Evolutionary conservation across 1,140 invertebrate species (phyloP).

Genomic region (Drosophila albomicans): DNA sequence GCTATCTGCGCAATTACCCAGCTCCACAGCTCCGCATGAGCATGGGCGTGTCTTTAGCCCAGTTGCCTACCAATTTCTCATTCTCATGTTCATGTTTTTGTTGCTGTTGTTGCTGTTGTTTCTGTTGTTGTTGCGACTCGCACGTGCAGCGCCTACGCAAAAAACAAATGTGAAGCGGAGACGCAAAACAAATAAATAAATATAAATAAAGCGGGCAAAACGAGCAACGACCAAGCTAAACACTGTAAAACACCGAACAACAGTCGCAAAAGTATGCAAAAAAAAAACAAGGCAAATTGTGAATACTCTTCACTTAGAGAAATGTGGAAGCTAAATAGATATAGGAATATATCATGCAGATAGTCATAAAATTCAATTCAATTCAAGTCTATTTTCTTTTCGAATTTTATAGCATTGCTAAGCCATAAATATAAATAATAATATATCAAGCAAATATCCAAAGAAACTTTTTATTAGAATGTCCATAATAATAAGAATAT

Average conservation of each 20-base stretch:
- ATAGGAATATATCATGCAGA: too few relatives aligned
- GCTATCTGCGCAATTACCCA: constrained; percentile 55
- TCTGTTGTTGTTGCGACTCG: constrained; percentile 41
- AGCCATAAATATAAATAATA: too few relatives aligned
- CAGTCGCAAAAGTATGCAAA: not conserved
- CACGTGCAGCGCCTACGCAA: constrained; percentile 76
- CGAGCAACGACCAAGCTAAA: not conserved
- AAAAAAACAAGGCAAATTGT: constrained; percentile 5
- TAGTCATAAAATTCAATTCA: too few relatives aligned
- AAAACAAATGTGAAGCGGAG: constrained; percentile 21
- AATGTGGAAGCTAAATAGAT: too few relatives aligned
- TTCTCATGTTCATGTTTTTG: constrained; percentile 16
- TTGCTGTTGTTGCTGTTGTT: constrained; percentile 2
- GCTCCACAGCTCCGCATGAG: not conserved
- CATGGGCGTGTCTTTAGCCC: constrained; percentile 25
- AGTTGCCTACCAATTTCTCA: constrained; percentile 13
- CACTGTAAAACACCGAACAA: constrained; percentile 7
- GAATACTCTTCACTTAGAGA: not conserved
- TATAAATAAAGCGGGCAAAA: constrained; percentile 14
- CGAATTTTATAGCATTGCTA: too few relatives aligned
- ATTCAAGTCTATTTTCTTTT: too few relatives aligned
- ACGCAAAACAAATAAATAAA: constrained; percentile 17
- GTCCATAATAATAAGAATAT: too few relatives aligned
- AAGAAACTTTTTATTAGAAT: too few relatives aligned
- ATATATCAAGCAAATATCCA: too few relatives aligned